Base-by-base conservation (phyloP, 2,797 vertebrate genomes). In the Valencia hispanica region DNA sequence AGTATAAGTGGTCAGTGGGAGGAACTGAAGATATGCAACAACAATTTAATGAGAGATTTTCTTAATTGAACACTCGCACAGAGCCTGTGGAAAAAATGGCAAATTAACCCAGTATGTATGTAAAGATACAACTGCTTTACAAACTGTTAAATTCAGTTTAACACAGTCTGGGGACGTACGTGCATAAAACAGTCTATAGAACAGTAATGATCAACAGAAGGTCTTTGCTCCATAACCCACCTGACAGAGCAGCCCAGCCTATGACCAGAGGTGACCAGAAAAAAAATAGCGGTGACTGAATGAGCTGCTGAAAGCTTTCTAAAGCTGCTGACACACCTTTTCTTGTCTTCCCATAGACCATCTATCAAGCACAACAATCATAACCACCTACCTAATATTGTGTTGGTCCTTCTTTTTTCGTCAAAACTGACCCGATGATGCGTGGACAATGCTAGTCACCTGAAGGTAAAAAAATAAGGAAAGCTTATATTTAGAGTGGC, bases 81-180 rank as follows among this genome's bases (percentile, higher is more conserved):
- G 71, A 7, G 10, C 36, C 25, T 27, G 43, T 10, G 10, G n/a
- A n/a, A n/a, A 71, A 59, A 77, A n/a, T 4, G 32, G 3, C 32
- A 12, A 51, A 39, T 30, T 39, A 53, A 43, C 20, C 47, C 73
- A 41, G 25, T 34, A 39, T 39, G 36, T 18, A 68, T 72, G 27
- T 39, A 9, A 25, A 69, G 30, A 36, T 47, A 65, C 5, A 55
- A 55, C 25, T n/a, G 76, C 48, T 68, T 57, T 72, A 70, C 75
- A 81, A 69, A 78, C 30, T 74, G 17, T n/a, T 5, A 81, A 72
- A 57, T 74, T 74, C 72, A 68, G 70, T 47, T 77, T 72, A 39
- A 72, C 68, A 17, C 72, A 74, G 48, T 79, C 10, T 25, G 32
- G 27, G 11, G n/a, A 55, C 25, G n/a, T n/a, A 55, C n/a, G 3